phyloP scores from a whole-genome alignment of 2,113 vertebrate genomes.

The Paramisgurnus dabryanus region DNA sequence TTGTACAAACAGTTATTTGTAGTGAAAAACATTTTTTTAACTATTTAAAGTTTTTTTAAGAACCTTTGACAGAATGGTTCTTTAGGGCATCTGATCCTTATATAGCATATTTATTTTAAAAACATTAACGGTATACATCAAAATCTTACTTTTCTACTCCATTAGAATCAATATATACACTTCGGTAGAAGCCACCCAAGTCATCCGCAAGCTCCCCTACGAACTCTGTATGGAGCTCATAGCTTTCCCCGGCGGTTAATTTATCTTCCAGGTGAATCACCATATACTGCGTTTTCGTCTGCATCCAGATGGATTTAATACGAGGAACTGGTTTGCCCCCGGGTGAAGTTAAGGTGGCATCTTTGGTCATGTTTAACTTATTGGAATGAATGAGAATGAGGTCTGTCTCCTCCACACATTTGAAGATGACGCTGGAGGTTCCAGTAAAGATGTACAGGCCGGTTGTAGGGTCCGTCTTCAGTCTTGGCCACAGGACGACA shows the following conservation, averaged over 20 bases:
- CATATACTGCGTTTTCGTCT: constrained; percentile 78
- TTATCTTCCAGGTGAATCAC: constrained; percentile 69
- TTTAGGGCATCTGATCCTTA: too few relatives aligned
- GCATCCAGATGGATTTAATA: constrained; percentile 64
- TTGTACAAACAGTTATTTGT: too few relatives aligned
- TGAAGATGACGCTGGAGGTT: constrained; percentile 75
- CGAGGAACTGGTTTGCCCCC: fast-evolving
- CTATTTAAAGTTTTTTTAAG: too few relatives aligned
- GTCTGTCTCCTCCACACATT: constrained; percentile 73
- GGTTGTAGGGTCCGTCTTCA: fast-evolving
- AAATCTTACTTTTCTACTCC: constrained; percentile 73
- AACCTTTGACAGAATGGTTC: too few relatives aligned
- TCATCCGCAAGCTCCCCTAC: constrained; percentile 85
- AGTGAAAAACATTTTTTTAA: too few relatives aligned
- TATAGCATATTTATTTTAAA: too few relatives aligned
- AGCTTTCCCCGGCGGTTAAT: constrained; percentile 63
- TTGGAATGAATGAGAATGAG: constrained; percentile 90
- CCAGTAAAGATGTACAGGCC: constrained; percentile 77
- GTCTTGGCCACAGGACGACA: constrained; percentile 33
- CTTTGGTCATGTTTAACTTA: constrained; percentile 79
- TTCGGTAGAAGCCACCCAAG: constrained; percentile 91
- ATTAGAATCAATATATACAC: constrained; percentile 78
- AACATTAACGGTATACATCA: not conserved
- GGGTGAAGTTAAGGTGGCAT: constrained; percentile 10
- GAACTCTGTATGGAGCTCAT: constrained; percentile 76